These are phyloP conservation scores for Epinotia nisella DNA, from an alignment of 2,888 invertebrate species.

Conservation along the genomic window DNA sequence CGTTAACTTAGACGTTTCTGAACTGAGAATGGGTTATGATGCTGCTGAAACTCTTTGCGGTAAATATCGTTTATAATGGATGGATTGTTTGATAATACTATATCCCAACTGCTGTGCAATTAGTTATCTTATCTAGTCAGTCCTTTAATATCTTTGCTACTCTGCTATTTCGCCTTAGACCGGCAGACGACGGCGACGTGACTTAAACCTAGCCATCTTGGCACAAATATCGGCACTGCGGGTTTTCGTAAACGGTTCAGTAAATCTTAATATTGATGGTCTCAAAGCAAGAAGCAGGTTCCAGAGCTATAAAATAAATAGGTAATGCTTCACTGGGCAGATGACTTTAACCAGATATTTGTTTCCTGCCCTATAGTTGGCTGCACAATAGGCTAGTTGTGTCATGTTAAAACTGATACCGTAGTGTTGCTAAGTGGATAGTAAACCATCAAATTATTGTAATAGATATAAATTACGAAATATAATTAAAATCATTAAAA, in stretches of 20 bases:
- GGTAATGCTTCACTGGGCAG: not conserved
- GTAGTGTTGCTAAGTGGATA: too few relatives aligned
- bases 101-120: not conserved
- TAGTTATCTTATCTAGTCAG: not conserved
- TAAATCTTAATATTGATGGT: not conserved
- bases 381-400: too few relatives aligned
- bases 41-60: not conserved
- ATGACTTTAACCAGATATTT: not conserved
- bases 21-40: not conserved
- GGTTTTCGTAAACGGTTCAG: not conserved
- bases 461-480: too few relatives aligned
- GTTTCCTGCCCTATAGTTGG: not conserved
- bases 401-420: too few relatives aligned
- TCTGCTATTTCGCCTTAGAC: not conserved
- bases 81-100: not conserved
- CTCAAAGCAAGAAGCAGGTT: not conserved
- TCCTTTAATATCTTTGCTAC: not conserved
- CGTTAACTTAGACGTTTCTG: not conserved
- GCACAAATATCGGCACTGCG: slow-evolving; percentile 16
- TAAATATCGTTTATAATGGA: not conserved
- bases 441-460: too few relatives aligned
- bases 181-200: not conserved
- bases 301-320: not conserved
- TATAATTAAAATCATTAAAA: too few relatives aligned
- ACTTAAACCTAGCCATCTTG: not conserved